Percentiles rank a stretch among this genome's conserved stretches.
Evolutionary conservation across 2,888 invertebrate species (phyloP).

Genomic region (Tubulanus polymorphus): DNA sequence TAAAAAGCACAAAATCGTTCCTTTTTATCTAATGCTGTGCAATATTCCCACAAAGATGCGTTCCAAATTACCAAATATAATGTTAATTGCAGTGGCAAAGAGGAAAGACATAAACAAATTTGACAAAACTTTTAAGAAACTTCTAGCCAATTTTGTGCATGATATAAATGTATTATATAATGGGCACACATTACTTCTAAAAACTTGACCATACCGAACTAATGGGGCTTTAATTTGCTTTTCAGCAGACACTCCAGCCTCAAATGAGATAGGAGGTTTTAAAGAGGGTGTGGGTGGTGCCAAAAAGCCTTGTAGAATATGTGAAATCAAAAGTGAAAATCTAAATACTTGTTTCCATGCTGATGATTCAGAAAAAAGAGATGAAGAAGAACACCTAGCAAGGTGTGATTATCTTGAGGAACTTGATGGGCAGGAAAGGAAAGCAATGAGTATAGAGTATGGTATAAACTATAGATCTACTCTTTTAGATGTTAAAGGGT

Average conservation of each 20-base stretch:
- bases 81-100: slow-evolving; percentile 12
- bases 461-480: slow-evolving; percentile 10
- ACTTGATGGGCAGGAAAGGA: background rate
- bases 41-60: slow-evolving; percentile 11
- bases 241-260: slow-evolving; percentile 12
- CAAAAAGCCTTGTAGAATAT: slow-evolving; percentile 14
- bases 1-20: slow-evolving; percentile 14
- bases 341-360: background rate
- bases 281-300: slow-evolving; percentile 17
- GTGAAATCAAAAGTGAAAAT: slow-evolving; percentile 7
- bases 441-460: slow-evolving; percentile 4
- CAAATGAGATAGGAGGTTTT: slow-evolving; percentile 16
- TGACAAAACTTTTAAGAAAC: background rate
- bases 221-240: slow-evolving; percentile 9
- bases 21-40: slow-evolving; percentile 10
- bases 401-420: slow-evolving; percentile 5
- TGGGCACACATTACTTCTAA: background rate
- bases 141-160: slow-evolving; percentile 11
- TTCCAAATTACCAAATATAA: slow-evolving; percentile 9
- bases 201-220: background rate
- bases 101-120: slow-evolving; percentile 6
- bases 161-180: slow-evolving; percentile 7
- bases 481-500: slow-evolving; percentile 4
- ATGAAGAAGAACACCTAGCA: slow-evolving; percentile 11
- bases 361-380: slow-evolving; percentile 2